Percentiles rank a stretch among this genome's conserved stretches.
phyloP scores from a whole-genome alignment of 2,113 vertebrate genomes.

The Chloropsis cyanopogon region DNA sequence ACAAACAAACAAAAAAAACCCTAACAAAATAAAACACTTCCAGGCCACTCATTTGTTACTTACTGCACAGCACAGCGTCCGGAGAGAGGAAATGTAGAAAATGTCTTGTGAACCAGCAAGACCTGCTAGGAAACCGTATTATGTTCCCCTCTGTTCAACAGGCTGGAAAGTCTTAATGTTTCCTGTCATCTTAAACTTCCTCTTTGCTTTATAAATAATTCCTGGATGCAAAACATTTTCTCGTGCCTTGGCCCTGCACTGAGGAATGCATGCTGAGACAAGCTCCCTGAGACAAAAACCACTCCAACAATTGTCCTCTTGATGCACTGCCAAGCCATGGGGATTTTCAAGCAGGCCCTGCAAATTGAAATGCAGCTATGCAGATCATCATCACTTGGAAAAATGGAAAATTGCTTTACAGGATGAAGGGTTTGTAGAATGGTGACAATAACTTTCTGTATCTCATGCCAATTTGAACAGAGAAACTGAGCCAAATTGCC shows the following conservation, averaged over 20 bases:
- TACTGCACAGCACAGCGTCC: not conserved
- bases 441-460: not conserved
- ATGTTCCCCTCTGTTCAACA: not conserved
- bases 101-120: not conserved
- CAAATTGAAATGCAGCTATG: not conserved
- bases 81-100: constrained; percentile 5
- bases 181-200: constrained; percentile 40
- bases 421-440: not conserved
- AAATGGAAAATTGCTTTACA: not conserved
- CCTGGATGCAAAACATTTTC: constrained; percentile 28
- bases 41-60: not conserved
- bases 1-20: not conserved
- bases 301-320: not conserved
- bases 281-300: not conserved
- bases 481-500: not conserved
- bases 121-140: not conserved
- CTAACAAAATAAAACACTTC: not conserved
- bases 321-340: not conserved
- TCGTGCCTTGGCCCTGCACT: not conserved
- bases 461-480: not conserved
- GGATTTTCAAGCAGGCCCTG: not conserved
- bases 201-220: constrained; percentile 41
- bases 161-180: constrained; percentile 25
- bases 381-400: not conserved
- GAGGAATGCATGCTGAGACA: not conserved